A percentile compares a stretch with the other conserved stretches of the same genome.
Conservation (phyloP, 2,797 vertebrate species). For the Pseudotriccus pelzelni region DNA sequence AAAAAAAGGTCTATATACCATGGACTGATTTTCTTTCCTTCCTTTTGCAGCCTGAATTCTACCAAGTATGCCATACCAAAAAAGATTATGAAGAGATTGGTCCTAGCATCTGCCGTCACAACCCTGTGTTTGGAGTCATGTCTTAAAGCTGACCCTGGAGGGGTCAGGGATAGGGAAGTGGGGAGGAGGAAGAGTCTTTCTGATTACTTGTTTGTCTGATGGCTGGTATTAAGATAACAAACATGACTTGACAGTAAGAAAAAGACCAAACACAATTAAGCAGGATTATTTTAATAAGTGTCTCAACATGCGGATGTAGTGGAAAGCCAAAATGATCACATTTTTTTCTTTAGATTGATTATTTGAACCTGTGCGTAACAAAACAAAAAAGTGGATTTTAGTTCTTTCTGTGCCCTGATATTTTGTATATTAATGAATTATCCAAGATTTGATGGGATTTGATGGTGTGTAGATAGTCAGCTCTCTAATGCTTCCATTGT, state of each 20-base stretch:
- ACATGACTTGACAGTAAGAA: constrained; percentile 77
- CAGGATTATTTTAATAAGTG: constrained; percentile 85
- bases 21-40: background rate
- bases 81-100: constrained; percentile 99
- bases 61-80: constrained; percentile 99
- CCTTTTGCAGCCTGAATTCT: constrained; percentile 92
- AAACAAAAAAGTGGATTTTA: constrained; percentile 83
- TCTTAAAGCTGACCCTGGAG: constrained; percentile 82
- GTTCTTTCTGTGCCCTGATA: constrained; percentile 85
- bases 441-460: constrained; percentile 83
- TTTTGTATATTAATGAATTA: constrained; percentile 83
- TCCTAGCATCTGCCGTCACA: constrained; percentile 98
- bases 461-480: constrained; percentile 81
- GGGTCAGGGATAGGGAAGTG: constrained; percentile 68
- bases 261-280: constrained; percentile 82
- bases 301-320: constrained; percentile 82
- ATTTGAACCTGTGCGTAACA: constrained; percentile 80
- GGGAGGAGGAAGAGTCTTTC: constrained; percentile 74
- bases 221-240: constrained; percentile 77
- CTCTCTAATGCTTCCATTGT: constrained; percentile 81
- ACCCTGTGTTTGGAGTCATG: constrained; percentile 98
- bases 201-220: constrained; percentile 81
- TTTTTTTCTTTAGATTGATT: constrained; percentile 83
- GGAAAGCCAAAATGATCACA: constrained; percentile 81
- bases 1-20: background rate